Conservation (phyloP, 2,113 vertebrate species). For the Triplophysa siluroides region DNA sequence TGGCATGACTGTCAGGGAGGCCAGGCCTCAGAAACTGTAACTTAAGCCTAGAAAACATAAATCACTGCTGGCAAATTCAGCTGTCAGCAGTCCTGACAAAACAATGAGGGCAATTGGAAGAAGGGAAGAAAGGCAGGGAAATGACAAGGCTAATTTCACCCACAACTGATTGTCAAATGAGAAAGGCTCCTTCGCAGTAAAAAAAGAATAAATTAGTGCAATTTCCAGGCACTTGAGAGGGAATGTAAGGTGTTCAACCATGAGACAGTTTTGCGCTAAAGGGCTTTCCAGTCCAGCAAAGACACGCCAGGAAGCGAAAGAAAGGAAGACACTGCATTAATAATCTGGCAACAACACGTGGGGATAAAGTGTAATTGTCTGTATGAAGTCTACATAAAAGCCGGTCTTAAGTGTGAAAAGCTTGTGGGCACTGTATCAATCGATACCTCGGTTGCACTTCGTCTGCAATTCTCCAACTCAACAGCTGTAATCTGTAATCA, state of each 20-base stretch:
- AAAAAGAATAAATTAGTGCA: slow-evolving; percentile 23
- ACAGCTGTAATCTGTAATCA: background rate
- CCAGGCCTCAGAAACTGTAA: slow-evolving; percentile 22
- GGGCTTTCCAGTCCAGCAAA: slow-evolving; percentile 27
- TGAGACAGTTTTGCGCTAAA: slow-evolving; percentile 29
- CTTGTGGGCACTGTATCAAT: background rate
- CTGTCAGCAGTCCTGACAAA: background rate
- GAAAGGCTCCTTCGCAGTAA: slow-evolving; percentile 15
- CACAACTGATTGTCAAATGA: slow-evolving; percentile 43
- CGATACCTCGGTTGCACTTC: background rate
- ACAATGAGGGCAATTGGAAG: background rate
- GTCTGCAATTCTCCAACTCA: slow-evolving; percentile 7
- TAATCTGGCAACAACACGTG: slow-evolving; percentile 17
- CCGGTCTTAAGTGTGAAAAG: background rate
- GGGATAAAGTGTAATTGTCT: slow-evolving; percentile 22
- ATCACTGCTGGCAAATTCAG: slow-evolving; percentile 46
- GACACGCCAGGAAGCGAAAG: slow-evolving; percentile 3
- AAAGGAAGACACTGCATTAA: background rate
- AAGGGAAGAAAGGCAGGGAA: background rate
- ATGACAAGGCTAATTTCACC: slow-evolving; percentile 40
- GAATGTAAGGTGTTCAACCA: slow-evolving; percentile 23
- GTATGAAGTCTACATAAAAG: background rate
- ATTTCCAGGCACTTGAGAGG: slow-evolving; percentile 18
- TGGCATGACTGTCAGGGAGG: slow-evolving; percentile 17
- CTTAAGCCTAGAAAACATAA: slow-evolving; percentile 36